These are phyloP conservation scores for Mus minutoides DNA, from an alignment of 2,797 vertebrate genomes.

Conservation along the genomic window DNA sequence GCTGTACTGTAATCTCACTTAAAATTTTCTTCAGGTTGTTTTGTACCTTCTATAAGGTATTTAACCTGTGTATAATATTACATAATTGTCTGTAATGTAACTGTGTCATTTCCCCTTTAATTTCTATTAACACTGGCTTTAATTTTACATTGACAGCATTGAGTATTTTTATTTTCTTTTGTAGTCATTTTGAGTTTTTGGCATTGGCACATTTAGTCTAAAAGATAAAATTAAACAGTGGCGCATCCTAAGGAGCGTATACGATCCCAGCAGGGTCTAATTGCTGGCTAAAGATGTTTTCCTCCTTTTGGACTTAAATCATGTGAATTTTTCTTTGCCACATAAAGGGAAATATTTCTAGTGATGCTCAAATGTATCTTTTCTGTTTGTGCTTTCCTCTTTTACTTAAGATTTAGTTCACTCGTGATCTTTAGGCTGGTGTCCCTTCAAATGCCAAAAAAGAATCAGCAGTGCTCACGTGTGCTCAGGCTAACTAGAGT, in stretches of 20 bases:
- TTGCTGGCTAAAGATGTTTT: neutral
- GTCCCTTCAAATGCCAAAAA: neutral
- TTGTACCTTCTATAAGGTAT: neutral
- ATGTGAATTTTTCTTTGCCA: constrained; percentile 7
- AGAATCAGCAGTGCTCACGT: neutral
- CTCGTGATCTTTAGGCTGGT: neutral
- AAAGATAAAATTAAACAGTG: constrained; percentile 9
- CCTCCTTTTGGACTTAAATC: neutral
- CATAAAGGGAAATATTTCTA: neutral
- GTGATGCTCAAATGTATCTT: neutral
- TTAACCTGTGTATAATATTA: neutral
- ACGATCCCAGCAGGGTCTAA: neutral
- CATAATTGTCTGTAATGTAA: neutral
- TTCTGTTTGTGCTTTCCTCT: neutral
- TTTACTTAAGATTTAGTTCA: constrained; percentile 32
- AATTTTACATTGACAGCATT: neutral
- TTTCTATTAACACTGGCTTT: neutral
- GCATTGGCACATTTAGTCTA: neutral
- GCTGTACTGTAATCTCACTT: neutral
- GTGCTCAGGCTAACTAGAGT: neutral
- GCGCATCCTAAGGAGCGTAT: neutral
- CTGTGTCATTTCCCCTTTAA: neutral
- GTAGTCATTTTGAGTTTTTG: neutral
- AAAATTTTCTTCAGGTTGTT: neutral
- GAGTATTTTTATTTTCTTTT: constrained; percentile 35